Percentiles rank a stretch among this genome's conserved stretches.
These are phyloP conservation scores for Drosophila algonquin DNA, from an alignment of 2,888 invertebrate genomes.

Conservation along the genomic window DNA sequence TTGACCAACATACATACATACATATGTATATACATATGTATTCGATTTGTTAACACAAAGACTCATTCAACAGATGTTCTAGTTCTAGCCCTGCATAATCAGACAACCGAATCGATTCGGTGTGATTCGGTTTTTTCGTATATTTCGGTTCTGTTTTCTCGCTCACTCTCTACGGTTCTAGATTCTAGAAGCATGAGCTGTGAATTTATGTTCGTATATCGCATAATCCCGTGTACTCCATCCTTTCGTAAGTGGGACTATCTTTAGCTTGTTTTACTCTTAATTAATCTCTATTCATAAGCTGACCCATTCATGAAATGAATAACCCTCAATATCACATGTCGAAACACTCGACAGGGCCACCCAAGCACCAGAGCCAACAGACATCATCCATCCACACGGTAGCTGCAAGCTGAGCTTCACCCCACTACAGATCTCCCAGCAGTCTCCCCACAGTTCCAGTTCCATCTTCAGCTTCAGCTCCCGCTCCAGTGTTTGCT, in stretches of 20 bases:
- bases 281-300: slow-evolving; percentile 26
- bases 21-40: not conserved
- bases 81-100: no score
- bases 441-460: not conserved
- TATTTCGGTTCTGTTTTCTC: no score
- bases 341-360: slow-evolving; percentile 33
- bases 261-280: not conserved
- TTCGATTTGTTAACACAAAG: slow-evolving; percentile 32
- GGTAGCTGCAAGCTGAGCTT: slow-evolving; percentile 32
- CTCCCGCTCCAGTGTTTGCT: not conserved
- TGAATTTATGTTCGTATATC: no score
- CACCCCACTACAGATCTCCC: not conserved
- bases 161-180: no score
- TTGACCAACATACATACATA: no score
- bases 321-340: slow-evolving; percentile 8
- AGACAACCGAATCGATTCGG: no score
- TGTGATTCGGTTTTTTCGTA: no score
- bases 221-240: no score
- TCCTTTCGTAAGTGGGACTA: not conserved
- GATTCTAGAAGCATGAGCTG: no score
- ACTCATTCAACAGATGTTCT: not conserved
- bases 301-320: slow-evolving; percentile 30
- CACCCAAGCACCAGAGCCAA: slow-evolving; percentile 28
- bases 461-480: not conserved
- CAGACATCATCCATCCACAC: slow-evolving; percentile 16